These are phyloP conservation scores for Carollia perspicillata DNA, from an alignment of 2,113 vertebrate species.

Conservation along the genomic window DNA sequence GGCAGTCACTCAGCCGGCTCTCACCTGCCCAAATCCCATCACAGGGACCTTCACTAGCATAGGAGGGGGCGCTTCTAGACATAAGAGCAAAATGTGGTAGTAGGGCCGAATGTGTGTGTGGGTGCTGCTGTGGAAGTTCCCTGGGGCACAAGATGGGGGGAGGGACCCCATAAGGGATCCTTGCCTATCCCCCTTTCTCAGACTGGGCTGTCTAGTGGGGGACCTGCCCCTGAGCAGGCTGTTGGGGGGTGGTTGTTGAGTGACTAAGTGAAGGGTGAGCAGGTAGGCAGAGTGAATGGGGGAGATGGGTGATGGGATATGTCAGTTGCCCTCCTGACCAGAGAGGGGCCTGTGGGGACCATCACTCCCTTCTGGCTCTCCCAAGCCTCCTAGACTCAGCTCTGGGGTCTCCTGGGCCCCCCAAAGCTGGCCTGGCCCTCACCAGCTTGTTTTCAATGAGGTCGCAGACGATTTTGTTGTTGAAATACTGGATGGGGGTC, in stretches of 20 bases:
- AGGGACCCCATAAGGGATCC: not conserved
- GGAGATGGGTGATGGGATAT: too few relatives aligned
- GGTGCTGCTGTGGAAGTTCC: not conserved
- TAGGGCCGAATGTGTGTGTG: not conserved
- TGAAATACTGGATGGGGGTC: constrained; percentile 97
- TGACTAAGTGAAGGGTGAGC: not conserved
- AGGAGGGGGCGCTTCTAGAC: not conserved
- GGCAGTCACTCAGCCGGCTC: not conserved
- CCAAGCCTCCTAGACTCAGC: not conserved
- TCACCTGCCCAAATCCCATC: not conserved
- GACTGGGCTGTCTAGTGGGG: not conserved
- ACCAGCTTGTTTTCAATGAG: constrained; percentile 99
- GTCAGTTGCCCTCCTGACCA: not conserved
- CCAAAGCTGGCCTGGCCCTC: constrained; percentile 57
- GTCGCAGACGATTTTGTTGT: constrained; percentile 98
- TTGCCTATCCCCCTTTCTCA: not conserved
- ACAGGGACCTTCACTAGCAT: not conserved
- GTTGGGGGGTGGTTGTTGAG: not conserved
- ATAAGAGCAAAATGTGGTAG: not conserved
- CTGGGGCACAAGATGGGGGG: not conserved
- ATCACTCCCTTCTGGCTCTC: not conserved
- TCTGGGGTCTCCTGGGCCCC: not conserved
- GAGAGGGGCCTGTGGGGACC: not conserved
- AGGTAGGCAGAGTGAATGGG: not conserved
- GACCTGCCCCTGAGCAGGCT: not conserved